A percentile compares a stretch with the other conserved stretches of the same genome.
Evolutionary conservation across 2,113 vertebrate genomes (phyloP).

Genomic region (Cyphomyrus plagiostoma): DNA sequence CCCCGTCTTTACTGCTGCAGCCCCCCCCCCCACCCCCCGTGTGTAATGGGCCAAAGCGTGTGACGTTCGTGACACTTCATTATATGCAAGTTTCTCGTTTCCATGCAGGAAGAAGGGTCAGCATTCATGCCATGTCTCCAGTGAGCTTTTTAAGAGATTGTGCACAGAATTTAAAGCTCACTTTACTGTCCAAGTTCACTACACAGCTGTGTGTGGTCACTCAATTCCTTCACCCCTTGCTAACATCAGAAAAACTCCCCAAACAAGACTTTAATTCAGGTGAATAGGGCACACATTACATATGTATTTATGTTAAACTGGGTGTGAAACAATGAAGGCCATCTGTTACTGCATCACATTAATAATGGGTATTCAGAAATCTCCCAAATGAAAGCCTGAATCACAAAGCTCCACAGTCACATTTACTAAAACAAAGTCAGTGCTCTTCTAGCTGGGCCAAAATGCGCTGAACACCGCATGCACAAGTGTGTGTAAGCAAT

Average conservation of each 20-base stretch:
- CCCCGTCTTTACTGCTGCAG: not conserved
- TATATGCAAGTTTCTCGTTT: not conserved
- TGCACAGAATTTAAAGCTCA: constrained; percentile 6
- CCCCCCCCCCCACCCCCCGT: too few species aligned
- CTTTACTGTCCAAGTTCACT: not conserved
- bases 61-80: not conserved
- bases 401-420: constrained; percentile 27
- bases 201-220: constrained; percentile 16
- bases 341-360: constrained; percentile 47
- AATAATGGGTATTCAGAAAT: constrained; percentile 47
- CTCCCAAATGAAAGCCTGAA: constrained; percentile 43
- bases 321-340: constrained; percentile 31
- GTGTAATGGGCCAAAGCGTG: not conserved
- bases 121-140: not conserved
- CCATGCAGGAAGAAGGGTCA: not conserved
- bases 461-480: not conserved
- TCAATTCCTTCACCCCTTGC: not conserved
- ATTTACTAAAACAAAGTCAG: constrained; percentile 17
- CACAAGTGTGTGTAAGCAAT: not conserved
- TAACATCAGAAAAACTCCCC: not conserved
- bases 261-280: not conserved
- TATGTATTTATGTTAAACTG: constrained; percentile 26
- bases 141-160: constrained; percentile 1
- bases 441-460: not conserved
- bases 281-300: not conserved